Conservation (phyloP, 1,140 invertebrate genomes). For the Armadillidium nasatum region DNA sequence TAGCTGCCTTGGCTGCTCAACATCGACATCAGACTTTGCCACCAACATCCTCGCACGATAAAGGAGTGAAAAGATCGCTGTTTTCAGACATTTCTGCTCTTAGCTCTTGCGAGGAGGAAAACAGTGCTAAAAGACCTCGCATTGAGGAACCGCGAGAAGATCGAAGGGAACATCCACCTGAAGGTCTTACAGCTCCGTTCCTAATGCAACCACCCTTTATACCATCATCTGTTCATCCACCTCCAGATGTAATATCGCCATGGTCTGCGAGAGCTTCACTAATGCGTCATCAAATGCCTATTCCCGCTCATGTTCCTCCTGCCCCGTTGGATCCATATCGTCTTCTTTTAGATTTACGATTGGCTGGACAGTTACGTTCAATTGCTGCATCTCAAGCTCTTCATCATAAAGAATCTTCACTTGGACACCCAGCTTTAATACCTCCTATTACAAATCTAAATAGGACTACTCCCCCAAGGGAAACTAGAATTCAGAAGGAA, state of each 20-base stretch:
- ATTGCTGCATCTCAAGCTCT: slow-evolving; percentile 39
- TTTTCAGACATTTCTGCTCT: slow-evolving; percentile 39
- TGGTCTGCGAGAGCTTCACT: slow-evolving; percentile 40
- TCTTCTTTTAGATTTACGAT: slow-evolving; percentile 39
- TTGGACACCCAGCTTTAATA: slow-evolving; percentile 28
- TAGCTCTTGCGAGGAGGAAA: slow-evolving; percentile 39
- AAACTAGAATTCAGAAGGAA: slow-evolving; percentile 21
- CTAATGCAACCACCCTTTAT: slow-evolving; percentile 43
- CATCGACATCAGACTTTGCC: slow-evolving; percentile 24
- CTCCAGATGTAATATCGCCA: slow-evolving; percentile 39
- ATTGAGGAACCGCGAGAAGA: slow-evolving; percentile 34
- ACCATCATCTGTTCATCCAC: slow-evolving; percentile 40
- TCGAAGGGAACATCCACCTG: slow-evolving; percentile 32
- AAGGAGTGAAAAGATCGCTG: slow-evolving; percentile 41
- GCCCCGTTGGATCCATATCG: slow-evolving; percentile 42
- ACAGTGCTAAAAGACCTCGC: slow-evolving; percentile 37
- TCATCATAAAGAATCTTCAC: slow-evolving; percentile 27
- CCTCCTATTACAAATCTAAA: slow-evolving; percentile 23
- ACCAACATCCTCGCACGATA: slow-evolving; percentile 28
- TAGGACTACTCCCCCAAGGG: slow-evolving; percentile 4
- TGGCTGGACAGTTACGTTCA: slow-evolving; percentile 40
- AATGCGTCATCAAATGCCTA: slow-evolving; percentile 41
- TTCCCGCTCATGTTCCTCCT: slow-evolving; percentile 42
- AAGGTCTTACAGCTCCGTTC: slow-evolving; percentile 39
- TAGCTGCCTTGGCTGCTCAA: slow-evolving; percentile 28